Percentiles rank a stretch among this genome's conserved stretches.
Conservation (phyloP, 2,113 vertebrate genomes). For the Salvator merianae region DNA sequence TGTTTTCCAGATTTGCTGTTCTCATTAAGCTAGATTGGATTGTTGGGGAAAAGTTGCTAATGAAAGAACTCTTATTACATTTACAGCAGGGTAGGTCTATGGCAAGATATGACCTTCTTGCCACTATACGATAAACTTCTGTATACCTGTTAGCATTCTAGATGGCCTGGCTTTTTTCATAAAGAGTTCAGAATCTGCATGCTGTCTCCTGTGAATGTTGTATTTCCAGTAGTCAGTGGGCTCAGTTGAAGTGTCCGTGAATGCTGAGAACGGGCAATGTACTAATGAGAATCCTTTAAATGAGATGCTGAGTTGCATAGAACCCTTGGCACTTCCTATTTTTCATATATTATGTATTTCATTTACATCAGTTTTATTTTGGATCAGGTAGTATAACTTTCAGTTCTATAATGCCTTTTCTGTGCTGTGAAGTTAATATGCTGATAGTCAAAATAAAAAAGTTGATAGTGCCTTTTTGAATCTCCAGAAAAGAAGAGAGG, state of each 20-base stretch:
- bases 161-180: not conserved
- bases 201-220: not conserved
- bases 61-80: not conserved
- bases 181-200: not conserved
- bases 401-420: too few species aligned
- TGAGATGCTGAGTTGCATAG: too few species aligned
- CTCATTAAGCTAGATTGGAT: not conserved
- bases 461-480: too few species aligned
- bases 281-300: not conserved
- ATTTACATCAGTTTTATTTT: not conserved
- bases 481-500: not conserved
- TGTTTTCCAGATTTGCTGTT: not conserved
- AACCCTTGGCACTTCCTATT: too few species aligned
- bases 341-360: not conserved
- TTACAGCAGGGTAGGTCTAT: too few species aligned
- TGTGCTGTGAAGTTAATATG: not conserved
- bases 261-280: not conserved
- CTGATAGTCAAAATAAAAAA: not conserved
- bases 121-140: not conserved
- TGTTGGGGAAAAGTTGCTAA: not conserved
- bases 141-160: not conserved
- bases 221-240: not conserved
- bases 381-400: too few species aligned
- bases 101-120: not conserved
- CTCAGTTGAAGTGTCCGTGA: not conserved